Evolutionary conservation across 2,888 invertebrate genomes (phyloP).

Genomic region (Oxycera nigricornis): DNA sequence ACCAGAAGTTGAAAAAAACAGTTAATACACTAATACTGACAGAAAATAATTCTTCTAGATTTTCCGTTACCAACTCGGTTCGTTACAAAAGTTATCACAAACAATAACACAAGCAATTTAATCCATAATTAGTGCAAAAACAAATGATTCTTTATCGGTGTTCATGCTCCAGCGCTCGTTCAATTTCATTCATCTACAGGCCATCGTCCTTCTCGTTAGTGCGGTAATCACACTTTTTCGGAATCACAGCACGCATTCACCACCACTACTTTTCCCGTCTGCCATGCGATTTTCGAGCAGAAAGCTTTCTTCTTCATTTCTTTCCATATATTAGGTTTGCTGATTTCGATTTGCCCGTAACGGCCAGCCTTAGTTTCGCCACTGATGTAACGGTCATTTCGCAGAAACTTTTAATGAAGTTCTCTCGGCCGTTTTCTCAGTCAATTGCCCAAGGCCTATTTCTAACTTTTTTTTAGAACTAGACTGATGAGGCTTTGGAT

Average conservation of each 20-base stretch:
- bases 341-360: background rate
- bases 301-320: background rate
- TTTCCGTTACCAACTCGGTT: too few species aligned
- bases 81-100: too few species aligned
- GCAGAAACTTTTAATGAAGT: constrained; percentile 32
- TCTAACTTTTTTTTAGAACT: background rate
- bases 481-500: too few species aligned
- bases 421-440: constrained; percentile 14
- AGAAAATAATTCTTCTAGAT: too few species aligned
- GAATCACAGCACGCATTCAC: constrained; percentile 9
- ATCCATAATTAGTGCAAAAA: too few species aligned
- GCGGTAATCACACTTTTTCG: background rate
- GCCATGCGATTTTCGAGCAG: background rate
- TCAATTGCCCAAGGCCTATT: constrained; percentile 18
- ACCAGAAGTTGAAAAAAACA: too few species aligned
- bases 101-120: too few species aligned
- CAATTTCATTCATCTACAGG: background rate
- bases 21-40: too few species aligned
- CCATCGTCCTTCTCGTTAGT: background rate
- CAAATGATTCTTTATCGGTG: constrained; percentile 2
- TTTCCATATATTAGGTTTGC: background rate
- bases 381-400: background rate
- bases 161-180: background rate
- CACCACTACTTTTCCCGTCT: background rate
- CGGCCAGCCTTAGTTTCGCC: background rate